Base-by-base conservation (phyloP, 2,113 vertebrate species). In the Ivindomyrus marchei region DNA sequence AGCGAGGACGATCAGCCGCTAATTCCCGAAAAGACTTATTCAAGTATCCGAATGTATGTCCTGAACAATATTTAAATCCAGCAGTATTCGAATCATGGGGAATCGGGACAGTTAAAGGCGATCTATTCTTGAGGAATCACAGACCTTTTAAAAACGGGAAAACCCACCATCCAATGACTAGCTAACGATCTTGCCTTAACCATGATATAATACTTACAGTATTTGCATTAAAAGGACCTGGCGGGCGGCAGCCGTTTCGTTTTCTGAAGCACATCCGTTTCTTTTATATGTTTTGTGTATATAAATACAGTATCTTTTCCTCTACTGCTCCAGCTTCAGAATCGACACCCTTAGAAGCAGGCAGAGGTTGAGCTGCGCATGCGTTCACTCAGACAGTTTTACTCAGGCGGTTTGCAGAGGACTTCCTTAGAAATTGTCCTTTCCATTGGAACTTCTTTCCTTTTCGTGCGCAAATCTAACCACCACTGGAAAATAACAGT, bases 241-340 rank as follows among this genome's bases (percentile, higher is more conserved):
- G 92, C 92, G 95, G 95, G 90, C 94, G 95, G 93, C 93, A 94
- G 94, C 95, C 95, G 94, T 95, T 93, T 91, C 94, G 94, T 93
- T 95, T 95, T 94, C 95, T 93, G 93, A 95, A 95, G 93, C 96
- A 96, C 96, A 96, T 97, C 96, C 96, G 96, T 93, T 93, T 94
- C 90, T 93, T 92, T 89, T 87, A n/a, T 88, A 90, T 80, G 27
- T 91, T 91, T 90, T 88, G 87, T 90, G 74, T 90, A 49, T 90
- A 88, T 89, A 88, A 92, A 93, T 90, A 91, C 88, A 89, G 91
- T 91, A 90, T 91, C 46, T 92, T 91, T 90, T 91, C 84, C 92
- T 92, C 90, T 91, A 92, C 77, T 90, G 90, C 90, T 93, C 92
- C 91, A 91, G 93, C 93, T 92, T 93, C 94, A 91, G 94, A 94